A percentile compares a stretch with the other conserved stretches of the same genome.
These are phyloP conservation scores for Rhodophaea formosa DNA, from an alignment of 2,888 invertebrate species.

Conservation along the genomic window DNA sequence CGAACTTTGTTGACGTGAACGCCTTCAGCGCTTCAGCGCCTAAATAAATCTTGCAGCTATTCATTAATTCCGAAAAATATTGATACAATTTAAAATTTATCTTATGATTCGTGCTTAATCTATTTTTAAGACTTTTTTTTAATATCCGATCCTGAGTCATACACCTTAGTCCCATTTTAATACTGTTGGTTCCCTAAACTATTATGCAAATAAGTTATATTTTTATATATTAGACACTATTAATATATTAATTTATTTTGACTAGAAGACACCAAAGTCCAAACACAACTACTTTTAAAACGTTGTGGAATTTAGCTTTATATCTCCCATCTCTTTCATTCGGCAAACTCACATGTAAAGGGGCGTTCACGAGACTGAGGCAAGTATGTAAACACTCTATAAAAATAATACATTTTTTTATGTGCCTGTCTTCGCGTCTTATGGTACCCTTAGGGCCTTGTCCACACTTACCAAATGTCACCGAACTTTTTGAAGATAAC, in stretches of 20 bases:
- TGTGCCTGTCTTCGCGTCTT: not conserved
- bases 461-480: not conserved
- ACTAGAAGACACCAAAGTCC: constrained; percentile 13
- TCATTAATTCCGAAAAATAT: constrained; percentile 12
- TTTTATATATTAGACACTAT: constrained; percentile 16
- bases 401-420: not conserved
- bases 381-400: not conserved
- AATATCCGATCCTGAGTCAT: constrained; percentile 13
- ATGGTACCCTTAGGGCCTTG: not conserved
- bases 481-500: too few relatives aligned
- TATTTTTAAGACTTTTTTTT: constrained; percentile 13
- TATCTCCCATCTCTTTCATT: constrained; percentile 15
- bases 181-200: constrained; percentile 15
- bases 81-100: constrained; percentile 23
- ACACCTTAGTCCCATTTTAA: constrained; percentile 19
- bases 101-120: constrained; percentile 12
- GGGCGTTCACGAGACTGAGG: constrained; percentile 3
- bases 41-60: constrained; percentile 12
- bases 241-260: constrained; percentile 8
- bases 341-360: not conserved
- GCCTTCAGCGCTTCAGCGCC: constrained; percentile 1
- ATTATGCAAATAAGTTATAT: constrained; percentile 1
- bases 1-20: not conserved
- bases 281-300: constrained; percentile 16
- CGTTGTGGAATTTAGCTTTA: constrained; percentile 15